Percentiles rank a stretch among this genome's conserved stretches.
Evolutionary conservation across 2,888 invertebrate genomes (phyloP).

Genomic region (Cephus rjabovi): DNA sequence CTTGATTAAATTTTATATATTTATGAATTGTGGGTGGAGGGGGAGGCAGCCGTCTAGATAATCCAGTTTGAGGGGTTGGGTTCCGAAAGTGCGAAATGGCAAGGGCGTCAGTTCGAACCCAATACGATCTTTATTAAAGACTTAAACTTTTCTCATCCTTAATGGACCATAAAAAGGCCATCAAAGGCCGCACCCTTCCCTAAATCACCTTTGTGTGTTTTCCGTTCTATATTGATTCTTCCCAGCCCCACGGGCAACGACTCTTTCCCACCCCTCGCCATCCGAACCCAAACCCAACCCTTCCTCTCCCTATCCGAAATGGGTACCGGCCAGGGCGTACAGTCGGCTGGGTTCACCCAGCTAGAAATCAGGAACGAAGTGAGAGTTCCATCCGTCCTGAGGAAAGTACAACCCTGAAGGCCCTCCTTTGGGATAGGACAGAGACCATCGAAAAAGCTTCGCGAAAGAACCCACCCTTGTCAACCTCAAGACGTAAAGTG

Average conservation of each 20-base stretch:
- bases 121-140: conserved; percentile 22
- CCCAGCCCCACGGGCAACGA: not conserved
- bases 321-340: not conserved
- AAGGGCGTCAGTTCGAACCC: not conserved
- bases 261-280: not conserved
- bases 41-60: not conserved
- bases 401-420: not conserved
- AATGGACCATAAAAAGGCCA: conserved; percentile 30
- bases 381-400: not conserved
- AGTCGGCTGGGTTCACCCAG: not conserved
- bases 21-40: not conserved
- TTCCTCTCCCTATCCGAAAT: not conserved
- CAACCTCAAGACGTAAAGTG: not conserved
- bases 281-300: not conserved
- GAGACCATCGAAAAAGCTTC: not conserved
- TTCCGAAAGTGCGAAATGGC: not conserved
- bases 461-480: not conserved
- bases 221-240: not conserved
- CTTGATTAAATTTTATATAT: conserved; percentile 27
- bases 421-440: not conserved
- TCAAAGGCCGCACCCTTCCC: conserved; percentile 22
- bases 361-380: not conserved
- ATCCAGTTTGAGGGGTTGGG: not conserved
- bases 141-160: conserved; percentile 19
- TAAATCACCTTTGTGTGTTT: conserved; percentile 19